These are phyloP conservation scores for Morus bassanus DNA, from an alignment of 2,797 vertebrate species.

Conservation along the genomic window DNA sequence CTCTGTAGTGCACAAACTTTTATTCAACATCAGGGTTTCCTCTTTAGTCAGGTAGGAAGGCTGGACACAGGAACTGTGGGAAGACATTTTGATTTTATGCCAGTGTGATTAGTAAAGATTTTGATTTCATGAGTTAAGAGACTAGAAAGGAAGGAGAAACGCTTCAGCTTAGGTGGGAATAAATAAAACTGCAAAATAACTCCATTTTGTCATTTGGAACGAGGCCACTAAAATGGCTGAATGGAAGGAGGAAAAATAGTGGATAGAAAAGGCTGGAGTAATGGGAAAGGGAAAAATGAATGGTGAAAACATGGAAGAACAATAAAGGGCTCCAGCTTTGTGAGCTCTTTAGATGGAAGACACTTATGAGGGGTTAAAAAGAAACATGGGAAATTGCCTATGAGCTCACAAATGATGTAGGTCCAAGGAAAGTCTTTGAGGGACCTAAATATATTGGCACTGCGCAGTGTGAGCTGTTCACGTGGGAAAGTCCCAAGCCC, in stretches of 20 bases:
- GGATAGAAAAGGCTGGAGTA: not conserved
- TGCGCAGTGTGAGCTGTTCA: not conserved
- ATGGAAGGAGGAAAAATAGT: not conserved
- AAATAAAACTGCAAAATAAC: not conserved
- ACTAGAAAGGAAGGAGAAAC: not conserved
- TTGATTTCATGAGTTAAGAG: not conserved
- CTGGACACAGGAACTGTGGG: not conserved
- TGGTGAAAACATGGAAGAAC: not conserved
- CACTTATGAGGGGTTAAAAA: not conserved
- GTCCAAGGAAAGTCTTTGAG: not conserved
- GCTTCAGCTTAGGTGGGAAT: not conserved
- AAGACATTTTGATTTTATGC: not conserved
- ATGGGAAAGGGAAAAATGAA: not conserved
- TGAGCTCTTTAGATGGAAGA: not conserved
- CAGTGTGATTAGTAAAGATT: not conserved
- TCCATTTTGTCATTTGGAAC: not conserved
- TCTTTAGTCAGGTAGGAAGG: not conserved
- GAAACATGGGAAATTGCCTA: not conserved
- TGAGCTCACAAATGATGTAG: not conserved
- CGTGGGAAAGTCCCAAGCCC: not conserved
- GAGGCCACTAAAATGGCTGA: not conserved
- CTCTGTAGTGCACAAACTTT: not conserved
- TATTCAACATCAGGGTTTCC: slow-evolving; percentile 49
- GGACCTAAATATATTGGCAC: not conserved
- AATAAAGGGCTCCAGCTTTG: not conserved